Conservation (phyloP, 2,888 invertebrate genomes). For the Mactromeris polynyma region DNA sequence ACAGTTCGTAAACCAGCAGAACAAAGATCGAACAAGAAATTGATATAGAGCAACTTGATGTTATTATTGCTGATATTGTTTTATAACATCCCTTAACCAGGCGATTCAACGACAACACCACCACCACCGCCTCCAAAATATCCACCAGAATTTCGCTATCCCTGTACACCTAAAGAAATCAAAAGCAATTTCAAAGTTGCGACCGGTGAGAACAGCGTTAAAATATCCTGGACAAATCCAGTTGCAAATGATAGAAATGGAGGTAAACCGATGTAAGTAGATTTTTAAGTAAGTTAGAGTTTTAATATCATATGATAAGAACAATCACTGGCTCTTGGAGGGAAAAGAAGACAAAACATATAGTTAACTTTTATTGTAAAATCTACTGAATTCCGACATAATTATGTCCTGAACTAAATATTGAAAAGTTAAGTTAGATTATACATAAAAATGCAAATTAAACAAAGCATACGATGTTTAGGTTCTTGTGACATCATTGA, state of each 20-base stretch:
- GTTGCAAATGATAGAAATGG: slow-evolving; percentile 28
- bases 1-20: too few species aligned
- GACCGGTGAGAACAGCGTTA: slow-evolving; percentile 6
- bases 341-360: not conserved
- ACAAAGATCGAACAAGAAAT: too few species aligned
- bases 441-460: not conserved
- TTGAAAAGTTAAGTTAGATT: not conserved
- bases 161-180: slow-evolving; percentile 25
- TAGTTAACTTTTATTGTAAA: not conserved
- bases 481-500: not conserved
- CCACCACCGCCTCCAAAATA: too few species aligned
- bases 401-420: too few species aligned
- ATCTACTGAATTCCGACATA: not conserved
- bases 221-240: slow-evolving; percentile 20
- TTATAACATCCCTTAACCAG: too few species aligned
- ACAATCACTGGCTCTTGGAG: not conserved
- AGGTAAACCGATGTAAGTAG: slow-evolving; percentile 21
- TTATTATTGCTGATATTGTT: too few species aligned
- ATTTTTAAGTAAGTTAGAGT: not conserved
- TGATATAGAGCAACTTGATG: too few species aligned
- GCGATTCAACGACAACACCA: too few species aligned
- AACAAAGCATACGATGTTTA: not conserved
- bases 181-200: slow-evolving; percentile 11
- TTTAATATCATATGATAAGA: not conserved
- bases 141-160: too few species aligned